A percentile compares a stretch with the other conserved stretches of the same genome.
phyloP scores from a whole-genome alignment of 2,888 invertebrate species.

The Pardosa pseudoannulata region DNA sequence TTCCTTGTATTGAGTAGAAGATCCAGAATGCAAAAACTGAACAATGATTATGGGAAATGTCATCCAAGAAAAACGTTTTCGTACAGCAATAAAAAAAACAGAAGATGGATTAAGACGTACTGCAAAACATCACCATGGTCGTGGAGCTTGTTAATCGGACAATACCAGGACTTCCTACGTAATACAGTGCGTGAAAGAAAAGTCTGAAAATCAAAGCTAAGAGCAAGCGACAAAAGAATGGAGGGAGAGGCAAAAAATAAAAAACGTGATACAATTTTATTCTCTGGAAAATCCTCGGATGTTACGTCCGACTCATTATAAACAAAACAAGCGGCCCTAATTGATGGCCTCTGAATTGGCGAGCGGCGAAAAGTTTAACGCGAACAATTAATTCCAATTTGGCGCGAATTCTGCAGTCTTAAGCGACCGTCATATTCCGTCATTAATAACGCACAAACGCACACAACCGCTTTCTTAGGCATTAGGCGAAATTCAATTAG shows the following conservation, averaged over 20 bases:
- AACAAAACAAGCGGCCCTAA: slow-evolving; percentile 48
- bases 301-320: slow-evolving; percentile 35
- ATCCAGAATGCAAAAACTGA: no score
- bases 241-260: background rate
- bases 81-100: no score
- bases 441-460: slow-evolving; percentile 70
- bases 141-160: no score
- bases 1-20: no score
- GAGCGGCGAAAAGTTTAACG: slow-evolving; percentile 71
- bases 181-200: background rate
- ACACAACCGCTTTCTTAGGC: slow-evolving; percentile 69
- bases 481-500: slow-evolving; percentile 68
- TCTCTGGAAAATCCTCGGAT: background rate
- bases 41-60: no score
- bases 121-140: no score
- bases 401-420: slow-evolving; percentile 63
- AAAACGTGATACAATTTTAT: background rate
- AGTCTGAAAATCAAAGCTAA: background rate
- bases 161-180: no score
- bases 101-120: no score
- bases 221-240: background rate
- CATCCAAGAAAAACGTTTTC: no score
- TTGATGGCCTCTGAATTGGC: slow-evolving; percentile 49
- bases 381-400: slow-evolving; percentile 72
- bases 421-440: slow-evolving; percentile 63